phyloP scores from a whole-genome alignment of 2,888 invertebrate species.

The Pseudococcus jackbeardsleyi region DNA sequence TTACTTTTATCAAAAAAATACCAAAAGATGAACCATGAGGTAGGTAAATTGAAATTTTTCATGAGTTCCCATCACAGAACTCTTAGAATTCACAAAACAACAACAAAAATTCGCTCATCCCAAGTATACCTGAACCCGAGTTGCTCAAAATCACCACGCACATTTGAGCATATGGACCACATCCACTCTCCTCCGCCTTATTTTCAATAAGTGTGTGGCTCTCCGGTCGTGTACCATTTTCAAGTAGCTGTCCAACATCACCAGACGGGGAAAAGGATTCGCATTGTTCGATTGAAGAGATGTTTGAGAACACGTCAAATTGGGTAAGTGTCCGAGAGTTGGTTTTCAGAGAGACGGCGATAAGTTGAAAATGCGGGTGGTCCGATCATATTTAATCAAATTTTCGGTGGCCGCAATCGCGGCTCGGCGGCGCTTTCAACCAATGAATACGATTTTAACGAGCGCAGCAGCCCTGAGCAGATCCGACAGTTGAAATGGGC shows the following conservation, averaged over 20 bases:
- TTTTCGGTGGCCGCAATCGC: constrained; percentile 17
- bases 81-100: no score
- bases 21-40: no score
- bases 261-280: background rate
- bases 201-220: background rate
- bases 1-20: no score
- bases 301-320: constrained; percentile 59
- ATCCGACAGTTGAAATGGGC: constrained; percentile 64
- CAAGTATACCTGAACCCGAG: no score
- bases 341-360: constrained; percentile 16
- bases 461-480: constrained; percentile 28
- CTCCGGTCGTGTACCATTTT: background rate
- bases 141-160: background rate
- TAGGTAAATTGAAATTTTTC: no score
- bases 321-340: constrained; percentile 48
- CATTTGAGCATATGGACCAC: background rate
- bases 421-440: background rate
- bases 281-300: background rate
- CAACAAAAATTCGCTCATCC: no score
- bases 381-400: constrained; percentile 60
- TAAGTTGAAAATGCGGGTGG: constrained; percentile 60
- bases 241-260: background rate
- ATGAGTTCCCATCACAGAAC: no score
- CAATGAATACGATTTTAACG: constrained; percentile 53
- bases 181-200: background rate